Base-by-base conservation (phyloP, 2,113 vertebrate genomes). In the Cryptomyrus ogoouensis region DNA sequence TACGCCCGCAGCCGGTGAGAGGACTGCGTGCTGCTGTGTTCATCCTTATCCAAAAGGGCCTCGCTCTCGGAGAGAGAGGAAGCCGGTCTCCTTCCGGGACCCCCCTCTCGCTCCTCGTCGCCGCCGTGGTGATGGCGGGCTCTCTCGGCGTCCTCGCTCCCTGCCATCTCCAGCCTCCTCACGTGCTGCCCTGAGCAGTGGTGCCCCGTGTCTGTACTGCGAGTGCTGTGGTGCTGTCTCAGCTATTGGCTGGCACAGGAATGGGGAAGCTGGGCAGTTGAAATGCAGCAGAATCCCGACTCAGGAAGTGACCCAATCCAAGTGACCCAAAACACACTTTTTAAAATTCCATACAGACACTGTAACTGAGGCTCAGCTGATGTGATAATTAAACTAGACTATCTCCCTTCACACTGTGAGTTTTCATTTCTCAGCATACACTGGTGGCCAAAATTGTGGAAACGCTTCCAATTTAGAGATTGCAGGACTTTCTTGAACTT, bases 1-100 rank as follows among this genome's bases (percentile, higher is more conserved):
- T 97, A 99, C 74, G 96, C 97, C 91, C 98, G 95, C 91, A 98
- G 97, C n/a, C 98, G 95, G 66, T 97, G 97, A 2, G 97, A 97
- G 44, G 95, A 96, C 95, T 97, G 97, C 0, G 94, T 96, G 91
- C 95, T 93, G 62, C 94, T 92, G 92, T 88, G 0, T 89, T 90
- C 74, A 0, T 42, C 74, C 15, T 80, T 19, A 2, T 42, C 74
- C 35, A 31, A 3, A 31, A 70, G 62, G 62, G 35, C 6, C 31
- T 80, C 17, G 35, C 35, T 80, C 35, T 42, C 74, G 2, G 74
- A 80, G 74, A 19, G 74, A 39, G 31, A 42, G 35, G 31, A 35
- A 6, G 35, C 31, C 35, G 1, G 13, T 5, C 74, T 42, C 35
- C 5, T 39, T 35, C 70, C 0, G 1, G 35, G 74, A 42, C 6